These are phyloP conservation scores for Eupithecia centaureata DNA, from an alignment of 2,888 invertebrate species.

Conservation along the genomic window DNA sequence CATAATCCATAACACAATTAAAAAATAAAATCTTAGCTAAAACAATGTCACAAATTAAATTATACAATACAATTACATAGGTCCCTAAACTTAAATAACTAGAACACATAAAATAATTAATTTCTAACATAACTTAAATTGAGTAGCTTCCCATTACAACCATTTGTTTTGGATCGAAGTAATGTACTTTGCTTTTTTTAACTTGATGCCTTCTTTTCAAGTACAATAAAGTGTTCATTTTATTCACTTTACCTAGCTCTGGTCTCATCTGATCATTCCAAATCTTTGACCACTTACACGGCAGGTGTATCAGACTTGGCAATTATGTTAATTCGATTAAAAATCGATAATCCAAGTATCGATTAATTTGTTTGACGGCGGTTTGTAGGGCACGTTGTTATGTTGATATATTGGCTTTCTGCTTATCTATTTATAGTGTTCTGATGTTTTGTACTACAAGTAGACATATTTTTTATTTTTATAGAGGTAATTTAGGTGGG, in stretches of 20 bases:
- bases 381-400: slow-evolving; percentile 54
- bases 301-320: slow-evolving; percentile 52
- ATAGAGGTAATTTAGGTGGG: neutral
- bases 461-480: neutral
- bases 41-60: no score
- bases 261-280: slow-evolving; percentile 21
- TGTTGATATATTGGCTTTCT: neutral
- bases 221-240: no score
- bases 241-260: neutral
- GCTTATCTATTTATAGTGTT: slow-evolving; percentile 3
- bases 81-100: no score
- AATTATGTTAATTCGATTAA: slow-evolving; percentile 59
- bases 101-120: no score
- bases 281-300: slow-evolving; percentile 33
- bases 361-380: slow-evolving; percentile 48
- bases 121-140: no score
- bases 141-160: no score
- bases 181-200: no score
- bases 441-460: slow-evolving; percentile 1
- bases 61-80: no score
- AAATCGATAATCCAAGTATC: slow-evolving; percentile 52
- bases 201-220: no score
- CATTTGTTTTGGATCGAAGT: no score
- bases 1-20: no score
- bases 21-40: no score